A percentile compares a stretch with the other conserved stretches of the same genome.
phyloP scores from a whole-genome alignment of 2,797 vertebrate genomes.

The Dermochelys coriacea region DNA sequence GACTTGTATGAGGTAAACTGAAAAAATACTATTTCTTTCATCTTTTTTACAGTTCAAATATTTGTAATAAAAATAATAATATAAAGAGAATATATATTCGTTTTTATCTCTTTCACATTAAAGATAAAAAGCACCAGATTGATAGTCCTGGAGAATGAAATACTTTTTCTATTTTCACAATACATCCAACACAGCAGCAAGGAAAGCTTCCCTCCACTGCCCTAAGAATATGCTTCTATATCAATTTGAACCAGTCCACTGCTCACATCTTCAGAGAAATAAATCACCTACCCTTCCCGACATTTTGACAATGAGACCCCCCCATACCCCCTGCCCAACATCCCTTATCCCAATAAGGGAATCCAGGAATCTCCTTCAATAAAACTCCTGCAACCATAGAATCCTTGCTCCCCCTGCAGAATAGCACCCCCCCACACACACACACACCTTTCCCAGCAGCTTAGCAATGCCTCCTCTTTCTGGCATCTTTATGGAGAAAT shows the following conservation, averaged over 20 bases:
- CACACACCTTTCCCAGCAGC: no score
- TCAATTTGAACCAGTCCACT: rapidly evolving
- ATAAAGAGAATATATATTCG: no score
- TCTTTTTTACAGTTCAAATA: no score
- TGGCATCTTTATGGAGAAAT: no score
- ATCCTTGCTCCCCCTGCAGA: not conserved
- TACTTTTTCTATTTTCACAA: not conserved
- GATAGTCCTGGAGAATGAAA: not conserved
- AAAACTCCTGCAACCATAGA: not conserved
- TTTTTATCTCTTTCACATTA: not conserved
- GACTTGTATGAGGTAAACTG: no score
- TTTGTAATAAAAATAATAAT: no score
- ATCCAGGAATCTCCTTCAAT: not conserved
- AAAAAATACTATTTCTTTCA: no score
- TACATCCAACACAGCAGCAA: not conserved
- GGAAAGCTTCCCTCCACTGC: not conserved
- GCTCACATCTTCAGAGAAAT: not conserved
- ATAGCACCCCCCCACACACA: no score
- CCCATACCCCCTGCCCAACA: no score
- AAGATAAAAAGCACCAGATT: not conserved
- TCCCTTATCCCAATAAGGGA: not conserved
- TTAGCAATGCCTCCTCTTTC: not conserved
- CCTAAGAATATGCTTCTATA: not conserved
- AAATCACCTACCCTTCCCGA: not conserved
- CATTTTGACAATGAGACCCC: not conserved